A percentile compares a stretch with the other conserved stretches of the same genome.
Evolutionary conservation across 2,888 invertebrate genomes (phyloP).

Genomic region (Leuctra nigra): DNA sequence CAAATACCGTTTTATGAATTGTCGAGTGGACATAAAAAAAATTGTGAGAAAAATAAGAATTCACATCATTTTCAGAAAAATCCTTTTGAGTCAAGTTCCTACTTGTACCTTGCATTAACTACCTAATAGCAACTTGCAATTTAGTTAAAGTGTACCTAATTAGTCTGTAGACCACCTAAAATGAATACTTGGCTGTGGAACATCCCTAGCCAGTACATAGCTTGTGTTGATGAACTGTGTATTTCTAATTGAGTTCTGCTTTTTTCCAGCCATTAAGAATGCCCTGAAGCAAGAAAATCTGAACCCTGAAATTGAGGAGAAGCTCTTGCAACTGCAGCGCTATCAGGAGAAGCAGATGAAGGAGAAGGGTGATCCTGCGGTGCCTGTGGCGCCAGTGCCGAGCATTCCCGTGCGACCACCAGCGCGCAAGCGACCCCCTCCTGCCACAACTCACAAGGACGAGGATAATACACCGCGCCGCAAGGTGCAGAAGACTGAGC

Average conservation of each 20-base stretch:
- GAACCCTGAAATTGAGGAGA: constrained; percentile 89
- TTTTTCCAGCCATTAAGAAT: constrained; percentile 73
- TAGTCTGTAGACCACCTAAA: too few species aligned
- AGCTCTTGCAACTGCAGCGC: constrained; percentile 77
- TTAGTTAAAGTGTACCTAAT: too few species aligned
- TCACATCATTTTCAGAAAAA: too few species aligned
- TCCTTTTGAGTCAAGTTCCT: too few species aligned
- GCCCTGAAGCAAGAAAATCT: constrained; percentile 88
- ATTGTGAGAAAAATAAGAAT: too few species aligned
- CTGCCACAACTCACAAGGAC: constrained; percentile 14
- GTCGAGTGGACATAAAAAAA: too few species aligned
- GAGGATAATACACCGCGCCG: constrained; percentile 24
- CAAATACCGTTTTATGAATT: too few species aligned
- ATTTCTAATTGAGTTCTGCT: neutral
- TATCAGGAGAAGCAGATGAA: constrained; percentile 77
- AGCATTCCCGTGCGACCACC: constrained; percentile 11
- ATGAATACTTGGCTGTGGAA: too few species aligned
- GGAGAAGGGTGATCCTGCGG: constrained; percentile 36
- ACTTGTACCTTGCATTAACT: too few species aligned
- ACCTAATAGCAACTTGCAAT: too few species aligned
- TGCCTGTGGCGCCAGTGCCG: constrained; percentile 5
- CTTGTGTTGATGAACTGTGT: too few species aligned
- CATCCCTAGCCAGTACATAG: too few species aligned
- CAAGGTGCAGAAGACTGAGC: constrained; percentile 27
- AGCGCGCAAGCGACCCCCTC: constrained; percentile 35